These are phyloP conservation scores for Gobio occitaniae DNA, from an alignment of 2,797 vertebrate genomes.

Conservation along the genomic window DNA sequence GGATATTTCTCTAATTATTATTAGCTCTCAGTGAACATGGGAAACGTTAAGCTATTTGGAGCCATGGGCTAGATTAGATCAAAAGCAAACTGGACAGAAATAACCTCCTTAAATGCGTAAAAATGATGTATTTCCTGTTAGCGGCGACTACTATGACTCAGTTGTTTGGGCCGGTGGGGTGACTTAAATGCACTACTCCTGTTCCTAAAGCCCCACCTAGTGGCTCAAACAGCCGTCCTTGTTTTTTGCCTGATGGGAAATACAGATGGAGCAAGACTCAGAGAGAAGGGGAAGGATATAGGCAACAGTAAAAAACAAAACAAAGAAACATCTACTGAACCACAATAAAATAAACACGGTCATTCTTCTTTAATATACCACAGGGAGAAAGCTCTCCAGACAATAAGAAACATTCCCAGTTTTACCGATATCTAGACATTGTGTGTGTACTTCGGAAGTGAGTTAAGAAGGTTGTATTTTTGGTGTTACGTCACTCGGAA, in stretches of 20 bases:
- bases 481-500: constrained; percentile 72
- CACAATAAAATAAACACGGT: constrained; percentile 47
- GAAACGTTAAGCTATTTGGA: constrained; percentile 49
- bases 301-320: constrained; percentile 35
- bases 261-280: constrained; percentile 51
- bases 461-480: constrained; percentile 73
- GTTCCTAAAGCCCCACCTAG: constrained; percentile 69
- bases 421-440: constrained; percentile 72
- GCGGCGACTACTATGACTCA: constrained; percentile 63
- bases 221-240: constrained; percentile 69
- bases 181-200: constrained; percentile 74
- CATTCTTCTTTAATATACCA: constrained; percentile 71
- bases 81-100: constrained; percentile 68
- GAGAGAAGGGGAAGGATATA: constrained; percentile 28
- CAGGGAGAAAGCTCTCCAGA: constrained; percentile 73
- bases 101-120: constrained; percentile 64
- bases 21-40: constrained; percentile 64
- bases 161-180: constrained; percentile 71
- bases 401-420: constrained; percentile 79
- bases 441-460: constrained; percentile 71
- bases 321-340: constrained; percentile 34
- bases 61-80: constrained; percentile 70
- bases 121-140: constrained; percentile 68
- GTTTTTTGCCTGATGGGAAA: constrained; percentile 63
- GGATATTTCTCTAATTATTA: constrained; percentile 66